Evolutionary conservation across 2,888 invertebrate species (phyloP).

Genomic region (Azorinus chamasolen): DNA sequence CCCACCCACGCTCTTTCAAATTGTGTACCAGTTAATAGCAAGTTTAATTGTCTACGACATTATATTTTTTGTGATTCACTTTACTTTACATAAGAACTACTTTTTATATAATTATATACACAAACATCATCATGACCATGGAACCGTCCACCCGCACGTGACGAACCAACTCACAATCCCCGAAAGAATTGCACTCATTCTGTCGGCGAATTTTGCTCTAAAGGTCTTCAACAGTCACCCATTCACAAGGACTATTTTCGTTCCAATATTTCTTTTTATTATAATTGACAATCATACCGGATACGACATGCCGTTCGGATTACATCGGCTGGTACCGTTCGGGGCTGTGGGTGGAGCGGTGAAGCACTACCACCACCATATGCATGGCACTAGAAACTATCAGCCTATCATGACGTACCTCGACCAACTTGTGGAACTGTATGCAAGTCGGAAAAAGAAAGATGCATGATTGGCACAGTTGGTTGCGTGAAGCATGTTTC

Average conservation of each 20-base stretch:
- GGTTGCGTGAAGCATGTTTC: too few species aligned
- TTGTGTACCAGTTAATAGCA: conserved; percentile 69
- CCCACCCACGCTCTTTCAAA: conserved; percentile 68
- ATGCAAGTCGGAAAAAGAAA: too few species aligned
- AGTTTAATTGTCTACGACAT: conserved; percentile 78
- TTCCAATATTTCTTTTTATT: conserved; percentile 77
- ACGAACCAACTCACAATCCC: conserved; percentile 79
- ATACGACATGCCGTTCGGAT: conserved; percentile 81
- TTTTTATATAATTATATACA: conserved; percentile 79
- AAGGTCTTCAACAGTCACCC: conserved; percentile 79
- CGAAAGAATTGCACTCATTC: conserved; percentile 75
- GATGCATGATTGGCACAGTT: too few species aligned
- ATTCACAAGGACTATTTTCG: conserved; percentile 77
- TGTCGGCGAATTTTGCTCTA: conserved; percentile 80
- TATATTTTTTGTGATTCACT: conserved; percentile 78
- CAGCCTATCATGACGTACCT: conserved; percentile 82
- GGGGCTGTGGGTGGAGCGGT: conserved; percentile 75
- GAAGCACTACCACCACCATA: conserved; percentile 79
- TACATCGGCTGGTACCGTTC: conserved; percentile 77
- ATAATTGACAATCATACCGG: conserved; percentile 81
- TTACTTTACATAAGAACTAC: conserved; percentile 72
- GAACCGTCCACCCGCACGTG: conserved; percentile 75
- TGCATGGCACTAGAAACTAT: conserved; percentile 74
- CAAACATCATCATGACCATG: conserved; percentile 80
- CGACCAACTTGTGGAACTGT: conserved; percentile 57